phyloP scores from a whole-genome alignment of 1,140 invertebrate species.

The Zaprionus gabonicus region DNA sequence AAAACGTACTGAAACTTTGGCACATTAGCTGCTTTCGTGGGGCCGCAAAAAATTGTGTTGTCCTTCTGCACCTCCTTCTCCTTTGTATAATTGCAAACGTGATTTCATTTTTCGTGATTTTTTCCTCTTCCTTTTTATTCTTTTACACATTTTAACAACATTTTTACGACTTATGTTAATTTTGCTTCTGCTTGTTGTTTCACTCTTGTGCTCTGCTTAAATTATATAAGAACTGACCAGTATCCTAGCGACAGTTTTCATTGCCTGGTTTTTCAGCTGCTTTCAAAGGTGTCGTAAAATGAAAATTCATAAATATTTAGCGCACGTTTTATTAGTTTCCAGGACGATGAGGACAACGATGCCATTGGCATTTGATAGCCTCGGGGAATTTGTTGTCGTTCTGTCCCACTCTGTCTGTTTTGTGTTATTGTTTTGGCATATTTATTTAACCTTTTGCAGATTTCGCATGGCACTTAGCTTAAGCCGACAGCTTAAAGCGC shows the following conservation, averaged over 20 bases:
- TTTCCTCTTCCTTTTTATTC: background rate
- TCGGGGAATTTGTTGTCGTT: slow-evolving; percentile 30
- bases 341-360: slow-evolving; percentile 34
- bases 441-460: slow-evolving; percentile 39
- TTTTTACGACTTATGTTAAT: slow-evolving; percentile 74
- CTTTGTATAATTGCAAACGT: slow-evolving; percentile 75
- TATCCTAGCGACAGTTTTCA: slow-evolving; percentile 31
- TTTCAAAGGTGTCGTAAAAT: slow-evolving; percentile 75
- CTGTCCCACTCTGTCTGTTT: background rate
- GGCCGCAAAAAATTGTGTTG: background rate
- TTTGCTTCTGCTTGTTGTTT: slow-evolving; percentile 17
- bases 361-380: slow-evolving; percentile 44
- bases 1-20: slow-evolving; percentile 16
- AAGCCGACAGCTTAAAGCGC: slow-evolving; percentile 27
- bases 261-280: slow-evolving; percentile 45
- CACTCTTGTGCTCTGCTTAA: slow-evolving; percentile 39
- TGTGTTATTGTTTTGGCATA: slow-evolving; percentile 30
- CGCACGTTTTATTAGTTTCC: slow-evolving; percentile 74
- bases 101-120: slow-evolving; percentile 55
- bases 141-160: slow-evolving; percentile 31
- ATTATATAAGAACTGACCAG: slow-evolving; percentile 64
- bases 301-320: slow-evolving; percentile 80
- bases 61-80: slow-evolving; percentile 1
- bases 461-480: slow-evolving; percentile 33
- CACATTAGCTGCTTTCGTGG: slow-evolving; percentile 9